These are phyloP conservation scores for Yponomeuta malinellus DNA, from an alignment of 2,888 invertebrate species.

Conservation along the genomic window DNA sequence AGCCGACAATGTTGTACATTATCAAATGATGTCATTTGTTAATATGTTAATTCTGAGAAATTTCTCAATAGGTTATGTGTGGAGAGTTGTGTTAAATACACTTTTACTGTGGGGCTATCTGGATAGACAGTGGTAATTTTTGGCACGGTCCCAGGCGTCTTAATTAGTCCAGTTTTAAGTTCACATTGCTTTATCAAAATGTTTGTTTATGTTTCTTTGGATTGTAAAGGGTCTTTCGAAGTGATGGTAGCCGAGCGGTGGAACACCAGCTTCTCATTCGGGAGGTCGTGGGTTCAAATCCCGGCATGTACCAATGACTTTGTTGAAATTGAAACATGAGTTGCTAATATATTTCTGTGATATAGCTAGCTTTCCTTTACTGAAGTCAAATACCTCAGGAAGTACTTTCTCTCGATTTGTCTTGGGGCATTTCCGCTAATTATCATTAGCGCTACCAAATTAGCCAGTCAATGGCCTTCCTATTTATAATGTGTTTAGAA, in stretches of 20 bases:
- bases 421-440: background rate
- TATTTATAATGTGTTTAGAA: background rate
- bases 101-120: constrained; percentile 22
- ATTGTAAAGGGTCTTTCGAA: background rate
- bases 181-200: constrained; percentile 4
- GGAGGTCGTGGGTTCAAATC: too few relatives aligned
- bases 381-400: background rate
- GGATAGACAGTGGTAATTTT: constrained; percentile 32
- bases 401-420: background rate
- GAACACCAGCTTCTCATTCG: too few relatives aligned
- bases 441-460: background rate
- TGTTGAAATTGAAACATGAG: background rate
- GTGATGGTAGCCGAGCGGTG: too few relatives aligned
- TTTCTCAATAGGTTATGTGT: background rate
- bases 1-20: background rate
- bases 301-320: too few relatives aligned
- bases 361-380: background rate
- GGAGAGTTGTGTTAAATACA: background rate
- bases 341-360: background rate
- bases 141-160: constrained; percentile 55
- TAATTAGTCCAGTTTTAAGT: constrained; percentile 46
- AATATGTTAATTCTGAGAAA: background rate
- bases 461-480: background rate
- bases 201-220: background rate
- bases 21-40: background rate